Evolutionary conservation across 1,140 invertebrate genomes (phyloP).

Genomic region (Meloidogyne exigua): DNA sequence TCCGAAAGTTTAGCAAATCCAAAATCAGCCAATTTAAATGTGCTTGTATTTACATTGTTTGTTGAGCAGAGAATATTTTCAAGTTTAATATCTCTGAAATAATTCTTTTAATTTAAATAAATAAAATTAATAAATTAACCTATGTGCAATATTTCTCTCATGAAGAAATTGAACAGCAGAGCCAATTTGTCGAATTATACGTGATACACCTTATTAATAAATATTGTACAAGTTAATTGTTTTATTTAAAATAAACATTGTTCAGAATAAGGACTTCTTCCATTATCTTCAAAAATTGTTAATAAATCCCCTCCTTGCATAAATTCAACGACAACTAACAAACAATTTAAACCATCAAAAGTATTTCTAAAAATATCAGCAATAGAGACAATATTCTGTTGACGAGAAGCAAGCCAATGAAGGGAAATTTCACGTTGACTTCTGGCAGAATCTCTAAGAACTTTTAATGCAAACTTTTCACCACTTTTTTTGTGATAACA

Average conservation of each 20-base stretch:
- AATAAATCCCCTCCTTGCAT: conserved; percentile 96
- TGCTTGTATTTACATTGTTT: conserved; percentile 68
- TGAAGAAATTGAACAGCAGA: conserved; percentile 91
- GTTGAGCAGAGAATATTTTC: conserved; percentile 81
- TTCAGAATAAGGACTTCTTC: conserved; percentile 56
- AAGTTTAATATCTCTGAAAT: conserved; percentile 71
- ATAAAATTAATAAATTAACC: conserved; percentile 69
- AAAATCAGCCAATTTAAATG: conserved; percentile 94
- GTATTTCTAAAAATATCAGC: conserved; percentile 94
- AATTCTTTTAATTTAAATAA: neutral
- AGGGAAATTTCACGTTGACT: conserved; percentile 89
- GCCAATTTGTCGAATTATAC: conserved; percentile 92
- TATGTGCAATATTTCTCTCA: conserved; percentile 89
- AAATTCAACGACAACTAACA: conserved; percentile 95
- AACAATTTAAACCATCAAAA: conserved; percentile 82
- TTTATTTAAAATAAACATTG: conserved; percentile 20
- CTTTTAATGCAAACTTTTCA: conserved; percentile 83
- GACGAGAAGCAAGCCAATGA: conserved; percentile 86
- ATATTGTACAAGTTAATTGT: neutral
- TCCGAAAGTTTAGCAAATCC: conserved; percentile 95
- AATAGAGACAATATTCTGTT: conserved; percentile 86
- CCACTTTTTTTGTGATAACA: conserved; percentile 73
- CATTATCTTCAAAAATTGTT: conserved; percentile 65
- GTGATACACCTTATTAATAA: conserved; percentile 75
- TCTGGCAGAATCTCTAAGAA: conserved; percentile 84